phyloP scores from a whole-genome alignment of 2,888 invertebrate species.

The Panopea generosa region DNA sequence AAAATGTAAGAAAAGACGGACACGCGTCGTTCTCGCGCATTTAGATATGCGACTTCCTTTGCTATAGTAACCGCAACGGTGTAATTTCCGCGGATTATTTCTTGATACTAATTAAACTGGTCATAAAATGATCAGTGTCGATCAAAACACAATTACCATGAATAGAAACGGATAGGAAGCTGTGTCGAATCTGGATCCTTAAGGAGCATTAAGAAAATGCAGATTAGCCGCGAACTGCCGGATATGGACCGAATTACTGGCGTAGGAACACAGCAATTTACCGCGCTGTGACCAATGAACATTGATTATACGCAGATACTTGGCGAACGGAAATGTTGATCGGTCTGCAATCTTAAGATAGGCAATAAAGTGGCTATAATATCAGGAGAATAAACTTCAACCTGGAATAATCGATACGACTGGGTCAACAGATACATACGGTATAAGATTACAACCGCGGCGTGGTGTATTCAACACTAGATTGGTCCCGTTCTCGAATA shows the following conservation, averaged over 20 bases:
- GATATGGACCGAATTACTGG: conserved; percentile 58
- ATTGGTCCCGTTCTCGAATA: too few relatives aligned
- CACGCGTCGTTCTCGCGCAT: conserved; percentile 33
- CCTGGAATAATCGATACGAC: too few relatives aligned
- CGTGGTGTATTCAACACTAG: too few relatives aligned
- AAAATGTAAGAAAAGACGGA: conserved; percentile 45
- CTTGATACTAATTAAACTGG: conserved; percentile 48
- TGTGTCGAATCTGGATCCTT: conserved; percentile 1
- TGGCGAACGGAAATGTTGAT: conserved; percentile 52
- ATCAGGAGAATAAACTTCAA: too few relatives aligned
- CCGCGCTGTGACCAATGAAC: conserved; percentile 42
- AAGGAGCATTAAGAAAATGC: conserved; percentile 23
- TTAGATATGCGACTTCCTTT: conserved; percentile 38
- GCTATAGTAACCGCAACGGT: conserved; percentile 47
- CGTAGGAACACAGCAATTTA: conserved; percentile 50
- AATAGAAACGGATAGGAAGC: conserved; percentile 9
- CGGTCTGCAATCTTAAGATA: conserved; percentile 31
- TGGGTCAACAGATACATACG: too few relatives aligned
- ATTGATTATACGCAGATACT: conserved; percentile 45
- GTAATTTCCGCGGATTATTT: conserved; percentile 25
- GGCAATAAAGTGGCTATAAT: conserved; percentile 25
- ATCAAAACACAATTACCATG: conserved; percentile 50
- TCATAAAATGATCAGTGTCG: conserved; percentile 45
- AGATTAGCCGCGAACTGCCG: conserved; percentile 46
- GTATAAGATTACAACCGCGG: too few relatives aligned